Evolutionary conservation across 2,888 invertebrate species (phyloP), one percentile per base, ranked within the genome.

Genomic region (Cylloceria caligata): DNA sequence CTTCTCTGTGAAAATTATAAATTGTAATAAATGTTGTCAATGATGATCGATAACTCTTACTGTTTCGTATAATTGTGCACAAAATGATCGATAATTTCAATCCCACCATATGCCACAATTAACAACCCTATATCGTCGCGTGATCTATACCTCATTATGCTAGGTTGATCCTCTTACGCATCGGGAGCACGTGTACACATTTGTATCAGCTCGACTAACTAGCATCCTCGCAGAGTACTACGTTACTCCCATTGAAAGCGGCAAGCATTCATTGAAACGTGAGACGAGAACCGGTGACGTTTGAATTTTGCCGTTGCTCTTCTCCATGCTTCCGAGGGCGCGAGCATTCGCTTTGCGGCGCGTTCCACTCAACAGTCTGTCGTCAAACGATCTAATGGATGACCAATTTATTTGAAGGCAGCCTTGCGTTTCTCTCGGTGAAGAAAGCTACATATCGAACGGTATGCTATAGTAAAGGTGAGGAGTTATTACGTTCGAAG

Each of bases 381-480:
- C 79, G 80, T 81, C 84, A 87, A 87, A 86, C 81, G 83, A 83
- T 85, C 81, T 84, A 85, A 88, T 88, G 71, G 69, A 16, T 67
- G 74, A 52, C 60, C 74, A 78, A 82, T 78, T 82, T 78, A 78
- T 77, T 73, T 68, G 55, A 72, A 52, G 34, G 42, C 67, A 39
- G 36, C 45, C 73, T 69, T 65, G 69, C 30, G 67, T 36, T 49
- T 67, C 55, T 49, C 74, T 60, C 73, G 45, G 57, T 60, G 65
- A 60, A 49, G 42, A 76, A 47, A 60, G 34, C 55, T 11, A 5
- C 5, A 45, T 24, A 45, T 42, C 42, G 30, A 47, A 71, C n/a
- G 24, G 62, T 62, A 55, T 57, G 68, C 19, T 30, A 39, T 19
- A 16, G 65, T 49, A 30, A 21, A 9, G 24, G 67, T 19, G n/a